Percentiles rank a stretch among this genome's conserved stretches.
These are phyloP conservation scores for Gopherus flavomarginatus DNA, from an alignment of 2,113 vertebrate genomes.

Conservation along the genomic window DNA sequence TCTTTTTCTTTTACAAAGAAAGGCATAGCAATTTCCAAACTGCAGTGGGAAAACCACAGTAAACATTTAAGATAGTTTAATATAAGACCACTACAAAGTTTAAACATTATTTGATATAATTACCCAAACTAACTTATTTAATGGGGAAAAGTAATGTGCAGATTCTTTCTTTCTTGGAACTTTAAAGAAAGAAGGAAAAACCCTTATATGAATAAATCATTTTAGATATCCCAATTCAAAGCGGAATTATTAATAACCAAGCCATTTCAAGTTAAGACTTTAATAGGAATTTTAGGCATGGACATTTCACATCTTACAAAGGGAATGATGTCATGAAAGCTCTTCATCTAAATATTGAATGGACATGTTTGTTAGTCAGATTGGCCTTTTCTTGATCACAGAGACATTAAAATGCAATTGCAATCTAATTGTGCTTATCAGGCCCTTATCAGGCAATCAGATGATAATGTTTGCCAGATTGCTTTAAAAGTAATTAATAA, in stretches of 20 bases:
- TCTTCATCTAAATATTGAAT: background rate
- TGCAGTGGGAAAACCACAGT: background rate
- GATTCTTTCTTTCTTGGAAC: background rate
- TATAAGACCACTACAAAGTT: background rate
- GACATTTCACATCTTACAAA: background rate
- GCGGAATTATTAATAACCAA: background rate
- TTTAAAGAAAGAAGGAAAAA: background rate
- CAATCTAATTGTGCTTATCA: background rate
- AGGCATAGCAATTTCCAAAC: background rate
- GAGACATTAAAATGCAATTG: background rate
- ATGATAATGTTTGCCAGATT: background rate
- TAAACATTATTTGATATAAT: background rate
- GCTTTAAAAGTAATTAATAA: constrained; percentile 18
- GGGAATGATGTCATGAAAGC: background rate
- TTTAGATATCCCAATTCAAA: background rate
- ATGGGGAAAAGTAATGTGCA: background rate
- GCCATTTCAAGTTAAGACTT: background rate
- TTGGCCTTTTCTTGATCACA: background rate
- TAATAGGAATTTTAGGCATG: background rate
- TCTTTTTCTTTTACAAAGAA: background rate
- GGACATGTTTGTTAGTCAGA: background rate
- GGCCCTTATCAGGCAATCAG: constrained; percentile 6
- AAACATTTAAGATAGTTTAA: background rate
- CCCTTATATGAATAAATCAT: background rate
- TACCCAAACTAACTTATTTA: background rate